Percentiles rank a stretch among this genome's conserved stretches.
Conservation (phyloP, 2,797 vertebrate species). For the Avahi laniger region DNA sequence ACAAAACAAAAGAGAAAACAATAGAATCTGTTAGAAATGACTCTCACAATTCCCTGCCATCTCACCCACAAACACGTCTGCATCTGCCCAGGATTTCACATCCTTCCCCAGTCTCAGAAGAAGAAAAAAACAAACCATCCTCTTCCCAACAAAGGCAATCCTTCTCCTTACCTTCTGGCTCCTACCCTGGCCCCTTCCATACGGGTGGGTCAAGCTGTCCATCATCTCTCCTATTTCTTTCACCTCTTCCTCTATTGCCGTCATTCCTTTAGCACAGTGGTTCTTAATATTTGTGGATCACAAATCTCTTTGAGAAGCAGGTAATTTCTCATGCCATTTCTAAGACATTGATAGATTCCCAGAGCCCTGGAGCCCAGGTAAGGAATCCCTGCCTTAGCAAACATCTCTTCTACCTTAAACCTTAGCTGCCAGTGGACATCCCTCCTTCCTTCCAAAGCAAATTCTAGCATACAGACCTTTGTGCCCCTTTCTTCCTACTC, state of each 20-base stretch:
- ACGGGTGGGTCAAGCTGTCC: no score
- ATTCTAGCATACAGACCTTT: not conserved
- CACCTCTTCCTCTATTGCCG: not conserved
- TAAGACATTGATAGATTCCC: not conserved
- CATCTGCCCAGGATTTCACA: not conserved
- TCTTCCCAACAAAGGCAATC: not conserved
- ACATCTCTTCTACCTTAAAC: not conserved
- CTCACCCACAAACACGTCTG: not conserved
- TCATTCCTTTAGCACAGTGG: not conserved
- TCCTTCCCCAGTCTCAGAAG: not conserved
- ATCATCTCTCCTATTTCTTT: not conserved
- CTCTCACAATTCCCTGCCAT: not conserved
- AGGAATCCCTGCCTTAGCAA: not conserved
- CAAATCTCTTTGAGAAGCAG: not conserved
- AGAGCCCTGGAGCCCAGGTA: not conserved
- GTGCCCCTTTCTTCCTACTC: not conserved
- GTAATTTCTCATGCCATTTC: not conserved
- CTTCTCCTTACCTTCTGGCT: not conserved
- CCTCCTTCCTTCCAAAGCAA: not conserved
- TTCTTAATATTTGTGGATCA: not conserved
- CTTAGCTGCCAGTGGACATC: not conserved
- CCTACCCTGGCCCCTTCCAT: not conserved
- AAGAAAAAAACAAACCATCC: not conserved
- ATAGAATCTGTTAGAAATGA: not conserved
- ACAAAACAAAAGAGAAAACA: not conserved